phyloP scores from a whole-genome alignment of 2,113 vertebrate genomes.

The Zosterops hypoxanthus region DNA sequence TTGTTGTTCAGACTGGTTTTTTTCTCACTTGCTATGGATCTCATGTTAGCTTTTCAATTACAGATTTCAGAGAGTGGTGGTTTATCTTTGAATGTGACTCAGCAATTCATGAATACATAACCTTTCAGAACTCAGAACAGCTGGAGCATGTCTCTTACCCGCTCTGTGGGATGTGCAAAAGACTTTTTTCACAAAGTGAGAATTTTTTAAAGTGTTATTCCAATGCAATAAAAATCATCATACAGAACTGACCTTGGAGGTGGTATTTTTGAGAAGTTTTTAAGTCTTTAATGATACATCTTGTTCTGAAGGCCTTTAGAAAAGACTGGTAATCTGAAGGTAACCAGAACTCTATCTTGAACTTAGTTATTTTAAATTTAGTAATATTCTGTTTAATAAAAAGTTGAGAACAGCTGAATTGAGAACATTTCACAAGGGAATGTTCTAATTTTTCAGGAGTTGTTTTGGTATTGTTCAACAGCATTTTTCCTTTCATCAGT shows the following conservation, averaged over 20 bases:
- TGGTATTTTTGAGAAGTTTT: background rate
- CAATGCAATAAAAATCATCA: background rate
- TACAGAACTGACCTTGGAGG: background rate
- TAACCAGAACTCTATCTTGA: background rate
- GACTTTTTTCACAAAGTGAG: background rate
- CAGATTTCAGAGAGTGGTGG: constrained; percentile 7
- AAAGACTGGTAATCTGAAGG: background rate
- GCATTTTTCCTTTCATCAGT: background rate
- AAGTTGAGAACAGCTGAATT: background rate
- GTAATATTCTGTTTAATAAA: background rate
- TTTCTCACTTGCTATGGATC: constrained; percentile 24
- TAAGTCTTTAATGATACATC: background rate
- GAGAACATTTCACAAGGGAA: background rate
- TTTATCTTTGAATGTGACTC: constrained; percentile 44
- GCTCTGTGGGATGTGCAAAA: background rate
- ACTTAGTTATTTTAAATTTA: background rate
- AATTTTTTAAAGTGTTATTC: background rate
- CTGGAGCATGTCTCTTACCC: background rate
- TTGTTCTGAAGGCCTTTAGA: background rate
- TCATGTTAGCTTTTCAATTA: constrained; percentile 31
- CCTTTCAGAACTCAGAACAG: constrained; percentile 7
- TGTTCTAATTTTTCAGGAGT: background rate
- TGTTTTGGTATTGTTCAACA: background rate
- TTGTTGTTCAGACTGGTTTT: background rate
- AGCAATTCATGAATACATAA: constrained; percentile 57